Evolutionary conservation across 2,113 vertebrate species (phyloP), one percentile per base, ranked within the genome.

Genomic region (Nothoprocta perdicaria): DNA sequence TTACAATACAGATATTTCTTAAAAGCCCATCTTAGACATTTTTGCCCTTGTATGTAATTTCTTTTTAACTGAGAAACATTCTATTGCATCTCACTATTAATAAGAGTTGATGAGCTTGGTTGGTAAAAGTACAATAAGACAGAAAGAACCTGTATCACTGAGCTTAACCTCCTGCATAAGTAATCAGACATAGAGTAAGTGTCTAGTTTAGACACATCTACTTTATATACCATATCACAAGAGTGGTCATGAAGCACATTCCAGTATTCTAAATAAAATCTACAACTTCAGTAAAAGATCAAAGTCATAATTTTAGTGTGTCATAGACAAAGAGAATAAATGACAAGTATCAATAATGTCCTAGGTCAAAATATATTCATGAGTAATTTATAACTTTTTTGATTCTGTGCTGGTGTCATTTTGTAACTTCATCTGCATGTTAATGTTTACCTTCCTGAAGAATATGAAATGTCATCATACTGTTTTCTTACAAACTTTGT

Each of bases 131-230:
- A 73, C 40, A 9, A 1, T 10, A 75, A 62, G 41, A 43, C 55
- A 40, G 19, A 41, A 6, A 33, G 3, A 78, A 57, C 9, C 10
- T 71, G 2, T 3, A 35, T 14, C 29, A n/a, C 21, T 0, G 1
- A 60, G 29, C 5, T 43, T 55, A 35, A 6, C 15, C 27, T 57
- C 29, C 53, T 17, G 27, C 9, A 43, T 14, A 69, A n/a, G 11
- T 7, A 15, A 89, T 40, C 2, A 69, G 31, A 10, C 12, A 15
- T 18, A n/a, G 10, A 74, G 63, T 12, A 50, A 57, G 53, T 8
- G 0, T 40, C 16, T 69, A 21, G 27, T 38, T 80, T 41, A 61
- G 23, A 57, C 68, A 38, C 9, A 8, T 45, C 9, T 68, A 12
- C 4, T 55, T 45, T 22, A 35, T 35, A 76, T 24, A 63, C 3